Percentiles rank a stretch among this genome's conserved stretches.
phyloP scores from a whole-genome alignment of 2,888 invertebrate species.

The Ophraella communa region DNA sequence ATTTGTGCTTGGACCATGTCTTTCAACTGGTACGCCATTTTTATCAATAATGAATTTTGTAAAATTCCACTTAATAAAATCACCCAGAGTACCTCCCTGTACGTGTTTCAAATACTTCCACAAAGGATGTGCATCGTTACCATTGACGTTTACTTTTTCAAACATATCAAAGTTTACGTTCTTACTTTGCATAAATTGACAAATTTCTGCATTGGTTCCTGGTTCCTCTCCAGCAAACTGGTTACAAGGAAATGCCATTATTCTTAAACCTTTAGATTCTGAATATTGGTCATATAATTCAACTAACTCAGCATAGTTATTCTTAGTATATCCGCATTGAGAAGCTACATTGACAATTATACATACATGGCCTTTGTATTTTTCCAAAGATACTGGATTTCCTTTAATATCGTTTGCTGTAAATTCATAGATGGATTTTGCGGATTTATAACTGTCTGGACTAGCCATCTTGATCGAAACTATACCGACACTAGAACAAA shows the following conservation, averaged over 20 bases:
- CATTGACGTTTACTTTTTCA: constrained; percentile 75
- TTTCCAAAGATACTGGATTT: constrained; percentile 78
- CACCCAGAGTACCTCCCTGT: constrained; percentile 63
- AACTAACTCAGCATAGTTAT: constrained; percentile 84
- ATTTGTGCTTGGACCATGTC: constrained; percentile 65
- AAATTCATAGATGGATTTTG: constrained; percentile 81
- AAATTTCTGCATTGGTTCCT: constrained; percentile 68
- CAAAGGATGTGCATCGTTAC: constrained; percentile 68
- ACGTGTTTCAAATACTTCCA: constrained; percentile 68
- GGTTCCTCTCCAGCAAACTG: constrained; percentile 81
- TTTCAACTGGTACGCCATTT: constrained; percentile 71
- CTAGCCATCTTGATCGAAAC: constrained; percentile 36
- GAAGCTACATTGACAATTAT: constrained; percentile 90
- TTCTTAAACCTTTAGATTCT: constrained; percentile 75
- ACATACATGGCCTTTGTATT: constrained; percentile 81
- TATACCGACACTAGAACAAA: constrained; percentile 20
- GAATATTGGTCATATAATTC: constrained; percentile 76
- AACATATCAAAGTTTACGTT: constrained; percentile 77
- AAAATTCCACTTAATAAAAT: constrained; percentile 89
- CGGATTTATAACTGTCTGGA: constrained; percentile 68
- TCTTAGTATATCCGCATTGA: constrained; percentile 82
- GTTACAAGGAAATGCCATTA: constrained; percentile 88
- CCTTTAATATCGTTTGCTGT: constrained; percentile 82
- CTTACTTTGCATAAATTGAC: constrained; percentile 67
- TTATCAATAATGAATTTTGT: constrained; percentile 82